Base-by-base conservation (phyloP, 2,888 invertebrate genomes). In the Hyposoter dolosus region DNA sequence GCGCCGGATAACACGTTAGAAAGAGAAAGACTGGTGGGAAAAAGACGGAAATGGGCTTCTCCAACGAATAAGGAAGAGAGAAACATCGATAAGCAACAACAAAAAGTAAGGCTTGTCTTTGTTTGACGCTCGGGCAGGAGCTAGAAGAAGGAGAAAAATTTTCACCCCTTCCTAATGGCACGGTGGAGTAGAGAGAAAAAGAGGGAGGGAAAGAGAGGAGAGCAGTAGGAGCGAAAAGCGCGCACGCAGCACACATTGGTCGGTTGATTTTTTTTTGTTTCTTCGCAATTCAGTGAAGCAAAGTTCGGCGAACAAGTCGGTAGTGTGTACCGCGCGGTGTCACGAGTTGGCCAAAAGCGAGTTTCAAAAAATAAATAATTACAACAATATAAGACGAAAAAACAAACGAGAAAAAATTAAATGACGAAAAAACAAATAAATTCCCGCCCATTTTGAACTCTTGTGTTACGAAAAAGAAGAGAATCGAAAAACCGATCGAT, bases 281-380 rank as follows among this genome's bases (percentile, higher is more conserved):
- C 69, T 50, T 56, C 15, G 1, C 40, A 43, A n/a, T 85, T 90
- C 91, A 91, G 91, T 91, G 79, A 90, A 89, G 90, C 87, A 88
- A 89, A 90, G 90, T 89, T 89, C 87, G 87, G 86, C 80, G 89
- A 83, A 82, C 83, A 83, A 79, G 88, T 77, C 63, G 85, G 88
- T 87, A 50, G 78, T 79, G 47, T 69, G 74, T 78, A 75, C 19
- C 75, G 75, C 82, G 45, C 78, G 76, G 75, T 53, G 66, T 69
- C 75, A 76, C 47, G 47, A 17, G 82, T 35, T 63, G 56, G 60
- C 56, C 9, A 35, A 69, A 40, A 71, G 12, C 77, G 19, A 43
- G 28, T 32, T 45, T 40, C 12, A 19, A n/a, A 15, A 65, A 65
- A 32, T 3, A 65, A 68, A 78, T 2, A 40, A n/a, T 43, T 9